Evolutionary conservation across 2,797 vertebrate genomes (phyloP).

Genomic region (Syngnathus acus): DNA sequence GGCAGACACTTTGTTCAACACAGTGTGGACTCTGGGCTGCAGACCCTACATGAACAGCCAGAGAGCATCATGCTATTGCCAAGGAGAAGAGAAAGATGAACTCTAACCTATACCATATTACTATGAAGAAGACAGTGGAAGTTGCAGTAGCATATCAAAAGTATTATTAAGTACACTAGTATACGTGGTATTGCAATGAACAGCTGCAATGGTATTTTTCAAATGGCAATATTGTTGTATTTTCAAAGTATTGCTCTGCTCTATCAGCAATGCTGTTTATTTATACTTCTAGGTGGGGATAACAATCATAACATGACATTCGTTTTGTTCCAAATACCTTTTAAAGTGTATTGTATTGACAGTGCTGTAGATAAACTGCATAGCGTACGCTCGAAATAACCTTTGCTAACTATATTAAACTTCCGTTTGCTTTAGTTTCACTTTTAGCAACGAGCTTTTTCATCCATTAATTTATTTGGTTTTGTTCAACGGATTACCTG

Average conservation of each 20-base stretch:
- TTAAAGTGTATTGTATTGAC: not conserved
- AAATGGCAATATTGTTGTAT: not conserved
- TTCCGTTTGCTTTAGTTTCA: not conserved
- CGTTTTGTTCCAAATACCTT: not conserved
- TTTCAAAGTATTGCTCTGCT: not conserved
- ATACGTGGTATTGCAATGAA: not conserved
- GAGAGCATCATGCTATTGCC: slow-evolving; percentile 79
- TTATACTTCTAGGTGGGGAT: not conserved
- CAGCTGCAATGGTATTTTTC: not conserved
- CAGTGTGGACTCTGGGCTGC: slow-evolving; percentile 91
- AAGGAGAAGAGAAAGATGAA: slow-evolving; percentile 84
- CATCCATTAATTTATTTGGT: not conserved
- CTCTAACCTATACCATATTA: slow-evolving; percentile 52
- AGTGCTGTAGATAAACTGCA: not conserved
- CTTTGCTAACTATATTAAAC: not conserved
- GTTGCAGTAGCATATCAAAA: not conserved
- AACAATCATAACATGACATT: not conserved
- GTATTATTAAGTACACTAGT: too few species aligned
- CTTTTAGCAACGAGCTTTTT: not conserved
- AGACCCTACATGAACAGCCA: slow-evolving; percentile 95
- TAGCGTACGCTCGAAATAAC: not conserved
- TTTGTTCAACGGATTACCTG: not conserved
- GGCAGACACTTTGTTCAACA: slow-evolving; percentile 87
- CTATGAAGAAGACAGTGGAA: slow-evolving; percentile 17
- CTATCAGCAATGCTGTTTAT: not conserved